Percentiles rank a stretch among this genome's conserved stretches.
Evolutionary conservation across 2,797 vertebrate genomes (phyloP).

Genomic region (Cynopterus sphinx): DNA sequence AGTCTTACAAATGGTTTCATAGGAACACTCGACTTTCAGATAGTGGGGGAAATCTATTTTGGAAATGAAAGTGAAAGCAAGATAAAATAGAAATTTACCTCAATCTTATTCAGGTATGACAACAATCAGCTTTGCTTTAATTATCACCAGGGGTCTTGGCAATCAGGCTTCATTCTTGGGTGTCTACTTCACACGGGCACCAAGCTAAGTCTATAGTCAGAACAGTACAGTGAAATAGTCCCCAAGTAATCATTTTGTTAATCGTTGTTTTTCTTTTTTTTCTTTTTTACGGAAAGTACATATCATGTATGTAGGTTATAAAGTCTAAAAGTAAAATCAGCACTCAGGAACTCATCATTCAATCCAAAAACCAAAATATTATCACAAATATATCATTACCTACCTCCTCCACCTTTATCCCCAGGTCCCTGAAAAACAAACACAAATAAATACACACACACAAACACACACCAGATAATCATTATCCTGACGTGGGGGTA

Average conservation of each 20-base stretch:
- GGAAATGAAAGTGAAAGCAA: not conserved
- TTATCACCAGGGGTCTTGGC: constrained; percentile 26
- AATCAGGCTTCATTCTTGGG: not conserved
- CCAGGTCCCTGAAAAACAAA: not conserved
- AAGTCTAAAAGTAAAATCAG: constrained; percentile 66
- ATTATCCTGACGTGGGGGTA: not conserved
- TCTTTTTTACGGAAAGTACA: constrained; percentile 34
- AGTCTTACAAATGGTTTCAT: not conserved
- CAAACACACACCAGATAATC: not conserved
- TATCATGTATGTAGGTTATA: constrained; percentile 26
- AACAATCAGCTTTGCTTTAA: constrained; percentile 27
- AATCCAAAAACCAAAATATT: constrained; percentile 28
- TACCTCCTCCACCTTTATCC: not conserved
- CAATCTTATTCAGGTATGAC: not conserved
- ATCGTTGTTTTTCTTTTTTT: constrained; percentile 56
- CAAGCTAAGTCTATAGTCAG: constrained; percentile 12
- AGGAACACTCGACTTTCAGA: not conserved
- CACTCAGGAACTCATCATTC: constrained; percentile 27
- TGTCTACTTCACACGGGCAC: constrained; percentile 24
- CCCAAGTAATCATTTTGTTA: constrained; percentile 54
- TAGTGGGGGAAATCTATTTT: not conserved
- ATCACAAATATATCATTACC: not conserved
- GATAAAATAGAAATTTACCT: not conserved
- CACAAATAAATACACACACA: not conserved
- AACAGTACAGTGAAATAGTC: not conserved